These are phyloP conservation scores for Sanderia malayensis DNA, from an alignment of 30 jellyfish, hydroid and myxozoan genomes.

Conservation along the genomic window DNA sequence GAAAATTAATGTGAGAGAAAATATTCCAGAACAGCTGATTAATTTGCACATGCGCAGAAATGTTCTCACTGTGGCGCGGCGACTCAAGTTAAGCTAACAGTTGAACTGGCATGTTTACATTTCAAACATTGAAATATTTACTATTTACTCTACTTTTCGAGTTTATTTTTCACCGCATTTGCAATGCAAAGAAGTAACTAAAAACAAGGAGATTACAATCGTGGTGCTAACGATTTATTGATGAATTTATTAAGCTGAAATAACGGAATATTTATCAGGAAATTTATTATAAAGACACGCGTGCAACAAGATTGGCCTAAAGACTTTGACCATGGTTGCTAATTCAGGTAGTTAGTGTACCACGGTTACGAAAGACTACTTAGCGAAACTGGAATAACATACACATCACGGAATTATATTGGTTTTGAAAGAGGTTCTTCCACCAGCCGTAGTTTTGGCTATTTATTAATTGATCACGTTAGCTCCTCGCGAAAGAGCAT, in stretches of 20 bases:
- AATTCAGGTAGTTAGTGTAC: too few species aligned
- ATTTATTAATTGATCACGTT: neutral
- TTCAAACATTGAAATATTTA: constrained; percentile 1
- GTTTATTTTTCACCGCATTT: neutral
- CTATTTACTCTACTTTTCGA: neutral
- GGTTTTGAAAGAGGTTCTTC: too few species aligned
- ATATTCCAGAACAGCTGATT: neutral
- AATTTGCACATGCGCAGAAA: constrained; percentile 11
- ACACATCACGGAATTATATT: too few species aligned
- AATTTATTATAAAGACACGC: too few species aligned
- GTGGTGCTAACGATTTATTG: neutral
- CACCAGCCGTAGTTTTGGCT: too few species aligned
- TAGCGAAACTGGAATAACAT: too few species aligned
- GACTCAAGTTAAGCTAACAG: constrained; percentile 25
- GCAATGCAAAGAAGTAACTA: neutral
- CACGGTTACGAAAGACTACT: too few species aligned
- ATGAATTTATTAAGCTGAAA: too few species aligned
- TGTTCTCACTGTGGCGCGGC: constrained; percentile 9
- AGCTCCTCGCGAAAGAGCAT: neutral
- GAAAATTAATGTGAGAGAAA: too few species aligned
- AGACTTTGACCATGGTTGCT: too few species aligned
- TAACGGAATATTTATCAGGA: too few species aligned
- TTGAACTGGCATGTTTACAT: neutral
- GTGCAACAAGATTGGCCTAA: too few species aligned
- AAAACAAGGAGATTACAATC: neutral